Base-by-base conservation (phyloP, 2,888 invertebrate genomes). In the Nyleta sp. region DNA sequence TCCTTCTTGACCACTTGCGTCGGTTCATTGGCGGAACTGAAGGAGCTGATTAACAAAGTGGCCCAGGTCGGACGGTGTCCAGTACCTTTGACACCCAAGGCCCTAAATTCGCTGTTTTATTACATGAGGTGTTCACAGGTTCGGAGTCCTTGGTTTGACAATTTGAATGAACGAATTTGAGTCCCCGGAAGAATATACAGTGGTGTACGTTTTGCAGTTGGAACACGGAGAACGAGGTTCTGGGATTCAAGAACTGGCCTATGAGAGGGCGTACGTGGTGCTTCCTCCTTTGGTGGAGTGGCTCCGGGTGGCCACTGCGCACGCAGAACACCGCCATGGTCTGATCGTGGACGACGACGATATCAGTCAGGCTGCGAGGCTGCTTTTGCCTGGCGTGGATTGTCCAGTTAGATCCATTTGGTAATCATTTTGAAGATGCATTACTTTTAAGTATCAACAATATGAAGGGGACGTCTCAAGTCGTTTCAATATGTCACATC, bases 221-320 rank as follows among this genome's bases (percentile, higher is more conserved):
- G 95, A 95, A 87, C 95, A 95, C 87, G 93, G 92, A 0, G 93
- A 93, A 75, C 89, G 92, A 42, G 91, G 88, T 55, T 84, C 88
- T 7, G 93, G 93, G 2, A 92, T 94, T 38, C 94, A 95, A 88
- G 95, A 95, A 84, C 92, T 97, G 80, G 96, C 96, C 89, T 96
- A 96, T 80, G 96, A 96, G 91, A 93, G 97, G 60, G 96, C 97
- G 0, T 97, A 96, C 83, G 95, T 96, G 10, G 97, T 97, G 0
- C 91, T 97, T 80, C 97, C 97, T 0, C 97, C 97, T 10, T 91
- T 98, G 75, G 95, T 96, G n/a, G 97, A 97, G 91, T 98, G 97
- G 97, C 91, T 97, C 81, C 92, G 97, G 11, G 96, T 96, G 0
- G 94, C 95, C 4, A 94, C 95, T 0, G 96, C 97, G 1, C 96